A percentile compares a stretch with the other conserved stretches of the same genome.
Conservation (phyloP, 2,797 vertebrate species). For the Sylvilagus floridanus region DNA sequence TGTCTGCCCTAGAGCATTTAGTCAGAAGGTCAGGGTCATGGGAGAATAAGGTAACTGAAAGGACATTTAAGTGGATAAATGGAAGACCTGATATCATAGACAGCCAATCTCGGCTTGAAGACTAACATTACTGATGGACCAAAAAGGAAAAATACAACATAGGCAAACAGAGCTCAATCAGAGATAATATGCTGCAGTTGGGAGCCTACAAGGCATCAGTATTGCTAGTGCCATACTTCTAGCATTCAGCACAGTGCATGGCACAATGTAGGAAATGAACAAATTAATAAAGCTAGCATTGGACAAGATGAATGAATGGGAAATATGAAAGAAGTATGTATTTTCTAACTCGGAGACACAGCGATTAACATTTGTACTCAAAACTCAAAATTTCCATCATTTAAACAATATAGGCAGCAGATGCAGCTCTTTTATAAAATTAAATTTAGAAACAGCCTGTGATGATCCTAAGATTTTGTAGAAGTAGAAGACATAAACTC, state of each 20-base stretch:
- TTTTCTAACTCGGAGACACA: slow-evolving; percentile 3
- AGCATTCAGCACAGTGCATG: background rate
- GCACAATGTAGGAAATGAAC: background rate
- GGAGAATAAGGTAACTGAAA: background rate
- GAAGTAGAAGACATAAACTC: background rate
- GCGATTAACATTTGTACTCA: background rate
- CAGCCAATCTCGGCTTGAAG: background rate
- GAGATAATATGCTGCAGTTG: background rate
- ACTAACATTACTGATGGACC: background rate
- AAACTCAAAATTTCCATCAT: background rate
- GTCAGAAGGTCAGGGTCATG: background rate
- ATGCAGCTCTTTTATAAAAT: background rate
- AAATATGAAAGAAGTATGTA: slow-evolving; percentile 36
- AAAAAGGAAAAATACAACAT: background rate
- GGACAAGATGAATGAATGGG: background rate
- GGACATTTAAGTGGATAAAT: background rate
- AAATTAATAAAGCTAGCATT: background rate
- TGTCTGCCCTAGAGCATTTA: background rate
- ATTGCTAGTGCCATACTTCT: background rate
- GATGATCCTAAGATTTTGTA: background rate
- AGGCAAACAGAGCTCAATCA: background rate
- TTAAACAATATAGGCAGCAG: slow-evolving; percentile 1
- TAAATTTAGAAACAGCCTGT: background rate
- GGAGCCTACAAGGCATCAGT: background rate
- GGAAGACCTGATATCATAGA: background rate